Evolutionary conservation across 2,888 invertebrate genomes (phyloP).

Genomic region (Cataglyphis altisquamis): DNA sequence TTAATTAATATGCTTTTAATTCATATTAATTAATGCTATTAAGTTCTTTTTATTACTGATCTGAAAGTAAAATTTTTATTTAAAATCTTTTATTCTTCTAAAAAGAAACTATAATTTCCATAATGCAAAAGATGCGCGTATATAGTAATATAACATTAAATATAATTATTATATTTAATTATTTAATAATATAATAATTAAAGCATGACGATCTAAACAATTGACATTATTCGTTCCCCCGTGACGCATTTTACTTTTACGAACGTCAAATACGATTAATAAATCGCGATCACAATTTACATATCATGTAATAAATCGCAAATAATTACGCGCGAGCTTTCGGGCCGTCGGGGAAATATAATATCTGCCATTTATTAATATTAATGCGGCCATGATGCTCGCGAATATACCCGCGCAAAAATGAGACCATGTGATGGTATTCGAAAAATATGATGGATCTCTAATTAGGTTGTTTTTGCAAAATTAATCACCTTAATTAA

Average conservation of each 20-base stretch:
- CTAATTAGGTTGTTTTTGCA: constrained; percentile 46
- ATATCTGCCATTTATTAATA: constrained; percentile 58
- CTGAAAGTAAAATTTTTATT: constrained; percentile 4
- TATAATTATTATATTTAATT: not conserved
- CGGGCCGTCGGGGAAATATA: constrained; percentile 12
- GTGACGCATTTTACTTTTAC: constrained; percentile 31
- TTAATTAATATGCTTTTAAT: not conserved
- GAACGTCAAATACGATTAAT: constrained; percentile 32
- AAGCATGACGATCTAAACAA: constrained; percentile 5
- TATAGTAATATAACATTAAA: not conserved
- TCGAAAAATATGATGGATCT: constrained; percentile 35
- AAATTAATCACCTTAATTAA: constrained; percentile 65
- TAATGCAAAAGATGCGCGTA: not conserved
- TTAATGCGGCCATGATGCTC: constrained; percentile 39
- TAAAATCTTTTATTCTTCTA: not conserved
- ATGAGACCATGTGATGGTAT: constrained; percentile 10
- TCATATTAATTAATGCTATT: constrained; percentile 3
- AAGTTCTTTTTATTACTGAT: not conserved
- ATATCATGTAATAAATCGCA: constrained; percentile 11
- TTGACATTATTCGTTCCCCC: constrained; percentile 6
- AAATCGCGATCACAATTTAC: constrained; percentile 37
- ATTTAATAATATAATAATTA: not conserved
- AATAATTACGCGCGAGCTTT: constrained; percentile 35
- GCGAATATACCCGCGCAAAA: not conserved
- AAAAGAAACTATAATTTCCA: not conserved